These are phyloP conservation scores for Patiria pectinifera DNA, from an alignment of 53 echinoderm and acorn worm genomes.

Conservation along the genomic window DNA sequence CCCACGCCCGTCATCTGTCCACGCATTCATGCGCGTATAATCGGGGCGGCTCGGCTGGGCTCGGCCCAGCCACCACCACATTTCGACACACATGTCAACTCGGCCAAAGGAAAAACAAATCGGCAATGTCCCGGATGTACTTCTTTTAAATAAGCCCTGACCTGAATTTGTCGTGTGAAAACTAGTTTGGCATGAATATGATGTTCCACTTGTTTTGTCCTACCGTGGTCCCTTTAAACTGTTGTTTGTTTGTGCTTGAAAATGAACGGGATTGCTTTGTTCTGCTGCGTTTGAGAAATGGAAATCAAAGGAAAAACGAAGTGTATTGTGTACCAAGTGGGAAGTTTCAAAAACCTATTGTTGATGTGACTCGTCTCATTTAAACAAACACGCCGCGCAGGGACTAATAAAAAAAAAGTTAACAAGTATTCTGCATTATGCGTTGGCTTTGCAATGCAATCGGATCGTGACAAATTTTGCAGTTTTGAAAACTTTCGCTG, in stretches of 20 bases:
- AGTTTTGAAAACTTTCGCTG: too few relatives aligned
- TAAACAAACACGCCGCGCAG: too few relatives aligned
- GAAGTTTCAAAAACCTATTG: too few relatives aligned
- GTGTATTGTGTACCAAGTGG: too few relatives aligned
- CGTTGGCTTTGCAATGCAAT: too few relatives aligned
- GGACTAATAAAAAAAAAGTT: too few relatives aligned
- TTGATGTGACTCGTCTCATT: too few relatives aligned
- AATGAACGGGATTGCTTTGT: too few relatives aligned
- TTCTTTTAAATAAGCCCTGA: background rate
- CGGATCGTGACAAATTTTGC: too few relatives aligned
- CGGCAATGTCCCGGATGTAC: constrained; percentile 18
- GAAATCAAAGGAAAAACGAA: too few relatives aligned
- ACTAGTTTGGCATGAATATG: background rate
- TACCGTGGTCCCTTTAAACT: background rate
- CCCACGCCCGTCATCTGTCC: constrained; percentile 60
- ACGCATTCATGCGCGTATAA: constrained; percentile 35
- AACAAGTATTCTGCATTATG: too few relatives aligned
- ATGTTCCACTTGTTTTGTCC: background rate
- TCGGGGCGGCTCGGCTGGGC: background rate
- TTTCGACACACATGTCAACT: constrained; percentile 40
- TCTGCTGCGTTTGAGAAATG: too few relatives aligned
- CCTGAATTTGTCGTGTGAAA: background rate
- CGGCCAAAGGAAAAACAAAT: background rate
- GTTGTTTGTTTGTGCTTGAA: background rate
- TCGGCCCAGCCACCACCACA: background rate